Evolutionary conservation across 2,113 vertebrate genomes (phyloP).

Genomic region (Proteles cristata): DNA sequence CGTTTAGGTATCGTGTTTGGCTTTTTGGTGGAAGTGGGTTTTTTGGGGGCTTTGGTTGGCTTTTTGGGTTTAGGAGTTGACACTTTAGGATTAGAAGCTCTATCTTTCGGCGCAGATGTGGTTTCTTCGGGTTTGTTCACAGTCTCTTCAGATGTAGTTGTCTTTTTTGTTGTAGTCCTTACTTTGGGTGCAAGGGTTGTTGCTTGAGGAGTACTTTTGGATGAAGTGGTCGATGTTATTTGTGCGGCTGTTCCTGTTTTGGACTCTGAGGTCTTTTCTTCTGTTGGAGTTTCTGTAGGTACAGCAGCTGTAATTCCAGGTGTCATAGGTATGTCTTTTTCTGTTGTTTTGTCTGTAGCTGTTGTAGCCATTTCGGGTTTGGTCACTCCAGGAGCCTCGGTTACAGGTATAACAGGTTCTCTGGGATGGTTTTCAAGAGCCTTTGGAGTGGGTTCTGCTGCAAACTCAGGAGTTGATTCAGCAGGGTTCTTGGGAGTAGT

Average conservation of each 20-base stretch:
- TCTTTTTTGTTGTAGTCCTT: conserved; percentile 16
- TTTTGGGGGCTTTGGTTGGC: conserved; percentile 70
- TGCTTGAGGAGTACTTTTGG: conserved; percentile 37
- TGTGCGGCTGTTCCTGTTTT: conserved; percentile 12
- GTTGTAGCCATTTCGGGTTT: conserved; percentile 15
- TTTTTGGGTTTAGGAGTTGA: conserved; percentile 61
- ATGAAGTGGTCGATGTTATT: neutral
- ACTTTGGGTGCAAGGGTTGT: conserved; percentile 49
- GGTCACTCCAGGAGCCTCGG: conserved; percentile 37
- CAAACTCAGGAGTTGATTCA: conserved; percentile 28
- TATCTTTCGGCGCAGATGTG: neutral
- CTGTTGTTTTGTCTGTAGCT: conserved; percentile 47
- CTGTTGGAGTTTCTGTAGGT: neutral
- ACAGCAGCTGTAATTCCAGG: conserved; percentile 34
- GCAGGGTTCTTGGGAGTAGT: neutral
- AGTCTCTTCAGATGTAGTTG: conserved; percentile 9
- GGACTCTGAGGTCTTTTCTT: neutral
- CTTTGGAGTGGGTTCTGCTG: conserved; percentile 20
- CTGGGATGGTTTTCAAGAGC: neutral
- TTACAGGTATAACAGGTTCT: conserved; percentile 11
- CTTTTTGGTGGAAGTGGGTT: conserved; percentile 64
- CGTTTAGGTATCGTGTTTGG: conserved; percentile 64
- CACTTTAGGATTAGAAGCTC: conserved; percentile 29
- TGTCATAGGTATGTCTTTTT: neutral
- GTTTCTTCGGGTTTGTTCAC: neutral